Base-by-base conservation (phyloP, 1,140 invertebrate genomes). In the Pararge aegeria region DNA sequence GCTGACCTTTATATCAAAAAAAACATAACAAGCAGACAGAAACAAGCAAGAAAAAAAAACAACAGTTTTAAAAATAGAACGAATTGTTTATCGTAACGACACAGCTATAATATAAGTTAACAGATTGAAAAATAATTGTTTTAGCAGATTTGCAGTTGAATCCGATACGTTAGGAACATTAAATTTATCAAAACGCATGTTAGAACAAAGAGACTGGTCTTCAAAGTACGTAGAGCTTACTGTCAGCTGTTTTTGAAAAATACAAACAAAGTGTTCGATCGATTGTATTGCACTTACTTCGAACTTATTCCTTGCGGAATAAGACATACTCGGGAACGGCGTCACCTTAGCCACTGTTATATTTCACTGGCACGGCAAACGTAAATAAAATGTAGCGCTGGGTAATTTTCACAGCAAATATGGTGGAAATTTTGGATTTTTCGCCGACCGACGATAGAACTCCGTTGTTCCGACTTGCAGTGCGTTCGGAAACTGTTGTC, bases 231-330 rank as follows among this genome's bases (percentile, higher is more conserved):
- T 84, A 89, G 86, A 90, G 87, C 87, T 60, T 58, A 55, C 71
- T 77, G 86, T 90, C 87, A 90, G 87, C 87, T 90, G 87, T 90
- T 89, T 75, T 66, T 68, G 69, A 71, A 87, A 84, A 88, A 87
- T 75, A 86, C 78, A 89, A 89, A 90, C 83, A 87, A 80, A 76
- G 60, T 66, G 58, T 48, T 30, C 52, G 68, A 87, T 85, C 74
- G 70, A 84, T 80, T 19, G 52, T 24, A 4, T 24, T 24, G 24
- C 59, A 63, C 83, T 81, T 71, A 92, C 91, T 89, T 92, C 91
- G 73, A 92, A 92, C 84, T 92, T 92, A 83, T 91, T 92, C 85
- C 91, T 90, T 70, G 85, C 89, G 78, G 90, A 91, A 87, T 90
- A 90, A 75, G 80, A 87, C 91, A 92, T 92, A 67, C 61, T 84